Evolutionary conservation across 1,140 invertebrate species (phyloP).

Genomic region (Polyergus mexicanus): DNA sequence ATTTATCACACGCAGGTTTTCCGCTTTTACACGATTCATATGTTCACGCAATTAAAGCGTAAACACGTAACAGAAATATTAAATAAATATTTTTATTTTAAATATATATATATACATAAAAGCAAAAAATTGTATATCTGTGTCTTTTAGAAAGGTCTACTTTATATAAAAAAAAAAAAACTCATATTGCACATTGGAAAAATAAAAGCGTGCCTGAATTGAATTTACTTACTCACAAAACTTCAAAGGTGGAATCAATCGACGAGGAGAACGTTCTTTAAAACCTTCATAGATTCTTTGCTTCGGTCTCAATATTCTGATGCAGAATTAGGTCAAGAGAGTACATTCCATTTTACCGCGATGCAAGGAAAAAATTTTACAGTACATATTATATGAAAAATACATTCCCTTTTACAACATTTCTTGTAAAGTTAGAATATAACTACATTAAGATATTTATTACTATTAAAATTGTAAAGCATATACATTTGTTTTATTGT

Average conservation of each 20-base stretch:
- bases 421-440: no score
- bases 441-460: no score
- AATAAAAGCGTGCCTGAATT: neutral
- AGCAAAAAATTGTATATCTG: neutral
- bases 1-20: constrained; percentile 49
- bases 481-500: no score
- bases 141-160: neutral
- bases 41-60: constrained; percentile 42
- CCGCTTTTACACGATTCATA: constrained; percentile 9
- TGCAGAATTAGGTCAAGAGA: constrained; percentile 1
- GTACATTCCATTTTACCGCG: constrained; percentile 10
- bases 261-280: constrained; percentile 6
- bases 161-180: neutral
- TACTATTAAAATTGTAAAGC: no score
- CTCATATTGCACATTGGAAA: neutral
- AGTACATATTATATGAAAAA: no score
- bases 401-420: no score
- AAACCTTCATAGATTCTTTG: neutral
- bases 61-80: neutral
- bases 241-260: constrained; percentile 55
- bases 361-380: neutral
- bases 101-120: neutral
- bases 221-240: constrained; percentile 47
- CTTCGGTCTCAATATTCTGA: neutral
- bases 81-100: constrained; percentile 30